Percentiles rank a stretch among this genome's conserved stretches.
Conservation (phyloP, 2,888 invertebrate species). For the Microctonus hyperodae region DNA sequence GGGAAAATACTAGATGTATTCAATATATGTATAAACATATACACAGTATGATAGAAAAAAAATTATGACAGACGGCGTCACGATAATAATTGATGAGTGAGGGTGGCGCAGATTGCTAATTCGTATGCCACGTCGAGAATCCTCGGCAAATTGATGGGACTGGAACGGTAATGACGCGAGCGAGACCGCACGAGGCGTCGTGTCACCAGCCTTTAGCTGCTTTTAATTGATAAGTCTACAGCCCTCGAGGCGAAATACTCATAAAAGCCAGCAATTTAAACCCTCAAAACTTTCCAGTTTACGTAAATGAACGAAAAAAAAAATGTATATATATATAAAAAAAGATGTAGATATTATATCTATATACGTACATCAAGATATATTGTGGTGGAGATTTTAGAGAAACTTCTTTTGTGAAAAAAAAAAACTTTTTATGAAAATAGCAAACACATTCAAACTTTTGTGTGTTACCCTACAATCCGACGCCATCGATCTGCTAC, state of each 20-base stretch:
- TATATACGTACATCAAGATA: not conserved
- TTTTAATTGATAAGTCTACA: conserved; percentile 33
- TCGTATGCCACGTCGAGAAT: conserved; percentile 45
- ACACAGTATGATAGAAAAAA: not conserved
- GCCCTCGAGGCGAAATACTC: not conserved
- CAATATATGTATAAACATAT: not conserved
- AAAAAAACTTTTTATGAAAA: conserved; percentile 6
- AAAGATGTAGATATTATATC: no score
- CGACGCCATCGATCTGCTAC: conserved; percentile 17
- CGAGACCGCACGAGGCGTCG: conserved; percentile 23
- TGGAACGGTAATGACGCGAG: conserved; percentile 30
- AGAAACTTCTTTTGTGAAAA: not conserved
- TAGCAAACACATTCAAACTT: conserved; percentile 20
- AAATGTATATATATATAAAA: not conserved
- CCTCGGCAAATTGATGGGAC: conserved; percentile 39
- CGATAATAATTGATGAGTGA: conserved; percentile 46
- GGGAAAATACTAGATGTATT: not conserved
- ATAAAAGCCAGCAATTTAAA: conserved; percentile 16
- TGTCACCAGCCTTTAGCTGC: conserved; percentile 22
- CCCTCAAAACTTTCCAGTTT: conserved; percentile 1
- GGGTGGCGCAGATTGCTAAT: conserved; percentile 49
- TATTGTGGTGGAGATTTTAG: not conserved
- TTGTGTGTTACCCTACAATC: not conserved
- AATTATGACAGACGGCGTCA: conserved; percentile 33
- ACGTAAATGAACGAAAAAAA: conserved; percentile 9